phyloP scores from a whole-genome alignment of 2,888 invertebrate species.

The Melangyna quadrimaculata region DNA sequence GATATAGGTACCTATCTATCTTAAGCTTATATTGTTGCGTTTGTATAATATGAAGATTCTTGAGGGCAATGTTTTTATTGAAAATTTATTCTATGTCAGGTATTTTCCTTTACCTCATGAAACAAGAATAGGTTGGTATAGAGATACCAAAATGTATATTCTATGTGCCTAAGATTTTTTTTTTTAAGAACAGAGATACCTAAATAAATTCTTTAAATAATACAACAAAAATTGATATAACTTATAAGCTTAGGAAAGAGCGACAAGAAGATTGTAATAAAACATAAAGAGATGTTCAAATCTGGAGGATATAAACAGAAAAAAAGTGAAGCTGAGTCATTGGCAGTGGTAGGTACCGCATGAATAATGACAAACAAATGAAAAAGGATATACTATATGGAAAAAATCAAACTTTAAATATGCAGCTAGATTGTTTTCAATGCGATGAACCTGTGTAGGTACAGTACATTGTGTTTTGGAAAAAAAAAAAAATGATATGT shows the following conservation, averaged over 20 bases:
- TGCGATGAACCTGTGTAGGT: too few species aligned
- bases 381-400: slow-evolving; percentile 30
- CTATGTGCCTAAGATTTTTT: neutral
- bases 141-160: neutral
- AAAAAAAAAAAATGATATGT: too few species aligned
- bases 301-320: neutral
- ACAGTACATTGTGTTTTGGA: too few species aligned
- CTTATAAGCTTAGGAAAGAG: neutral
- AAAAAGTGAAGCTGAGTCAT: too few species aligned
- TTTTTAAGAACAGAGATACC: neutral
- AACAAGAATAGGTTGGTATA: too few species aligned
- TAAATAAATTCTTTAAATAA: slow-evolving; percentile 12
- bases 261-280: slow-evolving; percentile 2
- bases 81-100: slow-evolving; percentile 21
- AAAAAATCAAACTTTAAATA: slow-evolving; percentile 20
- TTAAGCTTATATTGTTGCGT: neutral
- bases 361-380: slow-evolving; percentile 56
- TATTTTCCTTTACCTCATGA: neutral
- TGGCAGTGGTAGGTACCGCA: neutral
- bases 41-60: neutral
- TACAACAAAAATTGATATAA: neutral
- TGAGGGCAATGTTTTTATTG: slow-evolving; percentile 19
- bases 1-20: neutral
- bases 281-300: slow-evolving; percentile 11
- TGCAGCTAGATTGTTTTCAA: neutral